Base-by-base conservation (phyloP, 1,140 invertebrate species). In the Eriosoma lanigerum region DNA sequence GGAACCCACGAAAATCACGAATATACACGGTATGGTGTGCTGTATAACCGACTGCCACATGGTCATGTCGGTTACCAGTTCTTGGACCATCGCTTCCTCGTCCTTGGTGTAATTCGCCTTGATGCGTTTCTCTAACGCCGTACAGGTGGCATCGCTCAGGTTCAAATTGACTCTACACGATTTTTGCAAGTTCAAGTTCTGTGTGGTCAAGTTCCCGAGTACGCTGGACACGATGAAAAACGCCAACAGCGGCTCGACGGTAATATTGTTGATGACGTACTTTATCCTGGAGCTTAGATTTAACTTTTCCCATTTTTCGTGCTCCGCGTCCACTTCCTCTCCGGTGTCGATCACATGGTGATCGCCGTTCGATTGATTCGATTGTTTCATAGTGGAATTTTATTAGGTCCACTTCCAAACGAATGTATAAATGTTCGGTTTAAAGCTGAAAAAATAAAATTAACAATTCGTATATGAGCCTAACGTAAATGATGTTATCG, bases 111-210 rank as follows among this genome's bases (percentile, higher is more conserved):
- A 92, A 9, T 88, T 88, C 12, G 91, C 92, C 82, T 92, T 88
- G 82, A 92, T 88, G 83, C 92, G 87, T 60, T 87, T 87, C 1
- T 91, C 89, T 17, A 95, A 84, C 0, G 92, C 90, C 82, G 91
- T 89, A 85, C 93, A 95, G 1, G 93, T 87, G 68, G 90, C 89
- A 54, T 90, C 88, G 1, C 90, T 87, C 82, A 92, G 93, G n/a
- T 86, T 88, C 80, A 94, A 88, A 85, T 94, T 94, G 0, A 95
- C 92, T 73, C 92, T 86, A 83, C 93, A 95, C 0, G 93, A 93
- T 85, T 94, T 94, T 85, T 94, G 93, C 83, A 94, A 87, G 83
- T 93, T 93, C 13, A 95, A 86, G 85, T 94, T 93, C 85, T 93
- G 92, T 19, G 91, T 93, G 21, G 92, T 92, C 60, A 93, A 84